A percentile compares a stretch with the other conserved stretches of the same genome.
Evolutionary conservation across 2,113 vertebrate species (phyloP).

Genomic region (Anhinga anhinga): DNA sequence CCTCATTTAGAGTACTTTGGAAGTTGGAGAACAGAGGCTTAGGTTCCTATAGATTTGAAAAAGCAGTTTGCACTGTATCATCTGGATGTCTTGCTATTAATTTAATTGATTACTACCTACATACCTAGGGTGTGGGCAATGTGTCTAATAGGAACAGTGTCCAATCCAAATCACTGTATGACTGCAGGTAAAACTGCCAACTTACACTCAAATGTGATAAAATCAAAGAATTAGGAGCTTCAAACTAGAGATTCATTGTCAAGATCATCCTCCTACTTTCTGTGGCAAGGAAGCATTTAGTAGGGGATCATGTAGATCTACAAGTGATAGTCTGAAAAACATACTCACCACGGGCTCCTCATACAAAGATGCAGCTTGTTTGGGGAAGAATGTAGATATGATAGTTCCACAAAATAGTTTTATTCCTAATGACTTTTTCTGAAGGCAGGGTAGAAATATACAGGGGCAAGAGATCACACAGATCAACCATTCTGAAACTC

Average conservation of each 20-base stretch:
- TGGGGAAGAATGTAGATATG: not conserved
- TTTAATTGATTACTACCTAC: not conserved
- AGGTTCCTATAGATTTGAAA: not conserved
- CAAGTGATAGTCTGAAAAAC: not conserved
- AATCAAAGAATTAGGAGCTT: not conserved
- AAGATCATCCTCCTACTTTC: not conserved
- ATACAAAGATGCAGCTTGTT: not conserved
- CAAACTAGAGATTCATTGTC: not conserved
- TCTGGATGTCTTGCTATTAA: not conserved
- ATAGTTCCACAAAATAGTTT: not conserved
- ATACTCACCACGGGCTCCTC: not conserved
- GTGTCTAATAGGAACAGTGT: not conserved
- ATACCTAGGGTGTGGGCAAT: not conserved
- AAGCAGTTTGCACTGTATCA: not conserved
- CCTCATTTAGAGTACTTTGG: not conserved
- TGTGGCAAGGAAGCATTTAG: not conserved
- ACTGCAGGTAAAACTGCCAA: not conserved
- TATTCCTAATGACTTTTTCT: not conserved
- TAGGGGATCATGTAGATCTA: not conserved
- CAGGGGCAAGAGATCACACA: not conserved
- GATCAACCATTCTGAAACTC: not conserved
- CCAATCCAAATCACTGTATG: not conserved
- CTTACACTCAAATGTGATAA: not conserved
- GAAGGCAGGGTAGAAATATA: not conserved
- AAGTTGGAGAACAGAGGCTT: not conserved